Conservation (phyloP, 2,797 vertebrate species). For the Cryptoprocta ferox region DNA sequence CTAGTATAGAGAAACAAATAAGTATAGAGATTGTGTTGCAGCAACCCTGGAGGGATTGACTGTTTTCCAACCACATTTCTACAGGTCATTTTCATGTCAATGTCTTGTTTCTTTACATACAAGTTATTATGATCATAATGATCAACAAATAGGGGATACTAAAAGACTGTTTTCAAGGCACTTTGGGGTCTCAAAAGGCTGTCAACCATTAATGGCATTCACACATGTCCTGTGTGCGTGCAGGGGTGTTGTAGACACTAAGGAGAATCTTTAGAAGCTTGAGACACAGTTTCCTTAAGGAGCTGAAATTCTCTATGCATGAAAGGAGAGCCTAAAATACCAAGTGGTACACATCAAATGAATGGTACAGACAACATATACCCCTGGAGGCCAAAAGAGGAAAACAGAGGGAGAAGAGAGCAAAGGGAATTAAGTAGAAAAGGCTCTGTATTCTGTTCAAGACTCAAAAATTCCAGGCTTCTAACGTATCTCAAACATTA, state of each 20-base stretch:
- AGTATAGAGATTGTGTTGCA: neutral
- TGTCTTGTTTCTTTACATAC: neutral
- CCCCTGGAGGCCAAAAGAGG: neutral
- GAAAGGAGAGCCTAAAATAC: neutral
- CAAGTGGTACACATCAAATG: neutral
- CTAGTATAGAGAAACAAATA: slow-evolving; percentile 4
- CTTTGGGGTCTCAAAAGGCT: neutral
- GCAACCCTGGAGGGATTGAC: neutral
- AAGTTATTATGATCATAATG: neutral
- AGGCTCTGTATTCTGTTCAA: neutral
- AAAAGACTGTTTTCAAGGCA: neutral
- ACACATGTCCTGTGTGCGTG: too few species aligned
- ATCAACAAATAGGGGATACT: neutral
- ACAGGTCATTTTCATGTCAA: neutral
- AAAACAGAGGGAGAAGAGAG: neutral
- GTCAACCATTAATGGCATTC: neutral
- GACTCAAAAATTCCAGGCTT: neutral
- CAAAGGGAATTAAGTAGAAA: neutral
- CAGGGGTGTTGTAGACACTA: neutral
- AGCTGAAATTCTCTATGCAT: neutral
- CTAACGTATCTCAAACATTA: neutral
- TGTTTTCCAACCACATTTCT: neutral
- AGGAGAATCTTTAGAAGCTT: neutral
- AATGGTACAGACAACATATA: neutral
- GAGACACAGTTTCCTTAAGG: neutral